Evolutionary conservation across 1,140 invertebrate genomes (phyloP).

Genomic region (Zaprionus ghesquierei): DNA sequence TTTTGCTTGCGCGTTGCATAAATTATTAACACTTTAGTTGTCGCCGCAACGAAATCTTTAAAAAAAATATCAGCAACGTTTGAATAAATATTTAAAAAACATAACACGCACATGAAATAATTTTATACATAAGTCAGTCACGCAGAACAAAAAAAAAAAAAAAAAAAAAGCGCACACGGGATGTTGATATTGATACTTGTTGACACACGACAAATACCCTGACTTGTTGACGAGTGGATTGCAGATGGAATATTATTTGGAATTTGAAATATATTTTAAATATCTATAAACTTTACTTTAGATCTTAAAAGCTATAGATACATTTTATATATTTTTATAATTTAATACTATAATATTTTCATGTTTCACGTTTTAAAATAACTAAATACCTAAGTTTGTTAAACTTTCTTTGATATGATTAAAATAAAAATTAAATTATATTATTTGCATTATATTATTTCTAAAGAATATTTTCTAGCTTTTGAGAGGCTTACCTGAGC

Average conservation of each 20-base stretch:
- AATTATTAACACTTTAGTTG: constrained; percentile 24
- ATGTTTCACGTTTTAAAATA: too few relatives aligned
- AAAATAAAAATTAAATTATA: too few relatives aligned
- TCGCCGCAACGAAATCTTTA: neutral
- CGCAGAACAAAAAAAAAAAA: neutral
- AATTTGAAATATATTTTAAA: neutral
- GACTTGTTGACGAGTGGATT: too few relatives aligned
- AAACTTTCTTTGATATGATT: too few relatives aligned
- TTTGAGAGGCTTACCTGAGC: too few relatives aligned
- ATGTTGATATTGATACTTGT: neutral
- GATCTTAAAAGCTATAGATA: too few relatives aligned
- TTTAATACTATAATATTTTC: too few relatives aligned
- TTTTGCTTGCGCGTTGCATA: constrained; percentile 11
- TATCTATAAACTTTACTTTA: neutral
- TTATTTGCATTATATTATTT: too few relatives aligned
- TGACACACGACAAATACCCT: neutral
- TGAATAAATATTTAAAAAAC: constrained; percentile 32
- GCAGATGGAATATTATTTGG: neutral
- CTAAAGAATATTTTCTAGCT: too few relatives aligned
- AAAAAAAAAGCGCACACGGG: neutral
- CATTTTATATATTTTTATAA: too few relatives aligned
- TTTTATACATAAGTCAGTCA: neutral
- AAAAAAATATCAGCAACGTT: neutral
- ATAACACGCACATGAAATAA: constrained; percentile 10
- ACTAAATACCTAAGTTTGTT: too few relatives aligned